Percentiles rank a stretch among this genome's conserved stretches.
phyloP scores from a whole-genome alignment of 37 sponge, comb jelly and placozoan genomes.

The Tethya wilhelma region DNA sequence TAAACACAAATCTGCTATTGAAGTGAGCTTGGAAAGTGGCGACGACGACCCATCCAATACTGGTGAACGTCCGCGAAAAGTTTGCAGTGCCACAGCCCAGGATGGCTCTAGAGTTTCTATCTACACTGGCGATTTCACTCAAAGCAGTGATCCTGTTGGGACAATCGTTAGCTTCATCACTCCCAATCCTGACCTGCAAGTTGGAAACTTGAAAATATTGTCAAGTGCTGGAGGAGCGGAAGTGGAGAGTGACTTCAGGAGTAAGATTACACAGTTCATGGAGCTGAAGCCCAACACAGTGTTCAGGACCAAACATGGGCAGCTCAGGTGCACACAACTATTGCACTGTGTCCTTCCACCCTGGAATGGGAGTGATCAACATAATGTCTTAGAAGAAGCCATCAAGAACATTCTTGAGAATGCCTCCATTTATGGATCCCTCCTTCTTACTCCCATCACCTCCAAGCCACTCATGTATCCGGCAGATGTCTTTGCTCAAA shows the following conservation, averaged over 20 bases:
- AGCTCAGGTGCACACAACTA: slow-evolving; percentile 13
- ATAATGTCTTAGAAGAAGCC: neutral
- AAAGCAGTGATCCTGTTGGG: neutral
- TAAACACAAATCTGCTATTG: neutral
- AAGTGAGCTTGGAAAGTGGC: neutral
- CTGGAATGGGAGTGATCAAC: slow-evolving; percentile 1
- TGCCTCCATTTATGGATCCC: neutral
- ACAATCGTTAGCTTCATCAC: slow-evolving; percentile 23
- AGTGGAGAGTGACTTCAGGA: neutral
- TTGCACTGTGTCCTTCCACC: slow-evolving; percentile 24
- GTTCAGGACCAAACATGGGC: slow-evolving; percentile 6
- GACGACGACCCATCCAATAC: neutral
- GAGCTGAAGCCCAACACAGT: neutral
- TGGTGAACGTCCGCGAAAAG: slow-evolving; percentile 7
- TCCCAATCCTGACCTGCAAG: neutral
- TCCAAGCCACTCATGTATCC: slow-evolving; percentile 26
- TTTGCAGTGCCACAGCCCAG: slow-evolving; percentile 13
- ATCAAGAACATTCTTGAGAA: neutral
- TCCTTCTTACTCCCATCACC: slow-evolving; percentile 34
- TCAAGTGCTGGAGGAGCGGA: slow-evolving; percentile 18
- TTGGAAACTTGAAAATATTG: neutral
- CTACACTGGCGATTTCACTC: slow-evolving; percentile 38
- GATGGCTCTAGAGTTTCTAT: slow-evolving; percentile 11
- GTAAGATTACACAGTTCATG: neutral
- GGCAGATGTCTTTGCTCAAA: slow-evolving; percentile 4